Evolutionary conservation across 1,140 invertebrate species (phyloP), one percentile per base, ranked within the genome.

Genomic region (Choristoneura fumiferana): DNA sequence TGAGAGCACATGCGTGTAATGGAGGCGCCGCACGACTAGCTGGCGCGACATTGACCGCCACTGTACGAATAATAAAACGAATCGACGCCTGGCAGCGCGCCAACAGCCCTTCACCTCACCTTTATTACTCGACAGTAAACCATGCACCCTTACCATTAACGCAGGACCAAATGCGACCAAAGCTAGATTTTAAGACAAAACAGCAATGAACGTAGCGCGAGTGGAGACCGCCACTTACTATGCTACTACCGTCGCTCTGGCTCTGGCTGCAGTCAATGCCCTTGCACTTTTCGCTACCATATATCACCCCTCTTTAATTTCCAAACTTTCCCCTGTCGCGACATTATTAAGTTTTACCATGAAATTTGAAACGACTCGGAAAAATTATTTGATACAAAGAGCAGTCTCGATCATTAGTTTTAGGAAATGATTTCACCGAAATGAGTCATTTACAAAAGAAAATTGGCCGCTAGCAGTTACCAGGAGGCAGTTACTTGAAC

Each of bases 41-140:
- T 65, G 85, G 72, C 85, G 82, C 83, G 82, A 87, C 85, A 88
- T 84, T 86, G 83, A 86, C 83, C 83, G 82, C 79, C 77, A 84
- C 78, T 64, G 55, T 58, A 71, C 77, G 79, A 80, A 86, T 83
- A 84, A 86, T 84, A 84, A 87, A 84, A 78, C 66, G 78, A 84
- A 83, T 77, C 76, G 78, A 75, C 71, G 68, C 65, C 72, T 86
- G 83, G 85, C 85, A 78, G 52, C 63, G 63, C 52, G 81, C 85
- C 85, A 88, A 58, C 72, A 69, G 66, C 77, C 80, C 77, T 82
- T 85, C 78, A 78, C 81, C 78, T 77, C 71, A 78, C 79, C 71
- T 76, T 78, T 65, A 72, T 63, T 64, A 62, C 58, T 62, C 62
- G 58, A 73, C 63, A 63, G 36, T 57, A 62, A 40, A 55, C 54